These are phyloP conservation scores for Bellardia bayeri DNA, from an alignment of 2,888 invertebrate species.

Conservation along the genomic window DNA sequence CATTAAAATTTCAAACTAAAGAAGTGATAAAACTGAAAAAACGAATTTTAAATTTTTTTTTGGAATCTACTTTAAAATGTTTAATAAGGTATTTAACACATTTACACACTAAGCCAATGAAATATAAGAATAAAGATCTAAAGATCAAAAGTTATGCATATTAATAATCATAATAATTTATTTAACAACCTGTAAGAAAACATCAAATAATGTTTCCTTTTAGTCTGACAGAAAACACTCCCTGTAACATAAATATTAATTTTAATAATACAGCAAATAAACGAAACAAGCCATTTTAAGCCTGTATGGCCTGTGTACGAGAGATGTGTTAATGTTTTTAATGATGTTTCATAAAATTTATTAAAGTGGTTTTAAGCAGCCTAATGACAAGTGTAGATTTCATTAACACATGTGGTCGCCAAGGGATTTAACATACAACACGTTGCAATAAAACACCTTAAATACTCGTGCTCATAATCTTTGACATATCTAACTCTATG, in stretches of 20 bases:
- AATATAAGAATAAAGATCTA: too few relatives aligned
- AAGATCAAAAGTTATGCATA: too few relatives aligned
- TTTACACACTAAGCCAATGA: too few relatives aligned
- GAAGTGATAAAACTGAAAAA: too few relatives aligned
- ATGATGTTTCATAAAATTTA: conserved; percentile 71
- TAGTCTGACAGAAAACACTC: neutral
- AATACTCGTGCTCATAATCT: neutral
- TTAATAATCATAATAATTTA: conserved; percentile 41
- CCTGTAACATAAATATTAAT: neutral
- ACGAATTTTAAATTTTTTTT: too few relatives aligned
- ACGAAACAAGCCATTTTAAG: neutral
- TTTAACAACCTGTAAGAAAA: conserved; percentile 9
- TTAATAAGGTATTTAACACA: too few relatives aligned
- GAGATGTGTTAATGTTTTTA: conserved; percentile 67
- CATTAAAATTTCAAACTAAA: too few relatives aligned
- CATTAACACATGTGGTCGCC: conserved; percentile 78
- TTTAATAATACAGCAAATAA: neutral
- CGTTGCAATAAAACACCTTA: conserved; percentile 73
- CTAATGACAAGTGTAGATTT: conserved; percentile 74
- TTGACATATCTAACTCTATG: neutral
- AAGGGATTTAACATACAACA: conserved; percentile 76
- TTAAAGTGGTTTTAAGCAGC: conserved; percentile 71
- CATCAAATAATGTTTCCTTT: neutral
- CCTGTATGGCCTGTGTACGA: neutral
- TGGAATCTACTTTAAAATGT: too few relatives aligned